Evolutionary conservation across 2,113 vertebrate species (phyloP), one percentile per base, ranked within the genome.

Genomic region (Trochalopteron elliotii): DNA sequence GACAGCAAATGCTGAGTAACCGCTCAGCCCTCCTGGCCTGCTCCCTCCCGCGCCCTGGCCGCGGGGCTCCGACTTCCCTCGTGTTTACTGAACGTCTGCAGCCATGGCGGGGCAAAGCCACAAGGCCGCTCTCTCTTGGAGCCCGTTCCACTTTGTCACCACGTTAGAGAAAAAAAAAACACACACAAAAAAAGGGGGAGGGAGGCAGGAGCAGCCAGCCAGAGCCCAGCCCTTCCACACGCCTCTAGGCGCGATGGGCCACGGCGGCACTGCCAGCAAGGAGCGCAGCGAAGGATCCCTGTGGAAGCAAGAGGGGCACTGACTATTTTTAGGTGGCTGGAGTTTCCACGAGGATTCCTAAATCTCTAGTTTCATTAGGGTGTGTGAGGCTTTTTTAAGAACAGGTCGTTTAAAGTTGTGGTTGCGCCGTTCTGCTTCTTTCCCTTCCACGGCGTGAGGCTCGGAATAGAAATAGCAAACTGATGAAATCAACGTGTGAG

Each of bases 1-100:
- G 91, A 95, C 95, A 95, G 91, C 45, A 87, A 96, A 90, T 93
- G 96, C 92, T 97, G 97, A 96, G 94, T 97, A 97, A 98, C 96
- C 55, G 13, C 93, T 87, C 68, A 14, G 88, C 69, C 90, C 92
- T 94, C 44, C 90, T 78, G 1, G 3, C 92, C 64, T 14, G 55
- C 81, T 93, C 84, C 92, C 85, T 89, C 88, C 92, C n/a, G 56
- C 83, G 12, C 83, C 87, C 71, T 3, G 17, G 89, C 89, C 49
- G 21, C 10, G 49, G 83, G 85, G 56, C 92, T 78, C 81, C 44
- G 28, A 80, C 94, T 93, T 37, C 83, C 93, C 83, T 86, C 39
- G 7, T 98, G 94, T 97, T 96, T 97, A 93, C 96, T 63, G 86
- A 96, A 60, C 10, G 75, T 97, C 93, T 83, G 55, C 87, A 89